Conservation (phyloP, 2,888 invertebrate genomes). For the Leucophora obtusa region DNA sequence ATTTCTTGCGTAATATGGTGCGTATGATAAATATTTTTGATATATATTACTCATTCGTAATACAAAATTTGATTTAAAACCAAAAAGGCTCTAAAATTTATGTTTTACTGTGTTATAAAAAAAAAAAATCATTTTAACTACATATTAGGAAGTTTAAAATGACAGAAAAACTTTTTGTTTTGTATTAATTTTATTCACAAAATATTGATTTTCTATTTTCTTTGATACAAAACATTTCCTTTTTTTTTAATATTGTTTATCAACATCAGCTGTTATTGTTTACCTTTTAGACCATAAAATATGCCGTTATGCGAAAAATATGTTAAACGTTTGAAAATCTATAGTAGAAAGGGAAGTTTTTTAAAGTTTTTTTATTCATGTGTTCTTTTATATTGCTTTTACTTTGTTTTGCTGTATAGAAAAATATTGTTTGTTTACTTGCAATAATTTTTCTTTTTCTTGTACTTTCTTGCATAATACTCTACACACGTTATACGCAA, state of each 20-base stretch:
- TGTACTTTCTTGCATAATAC: slow-evolving; percentile 50
- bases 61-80: no score
- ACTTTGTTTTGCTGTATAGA: not conserved
- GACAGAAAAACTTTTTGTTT: not conserved
- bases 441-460: slow-evolving; percentile 34
- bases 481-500: slow-evolving; percentile 44
- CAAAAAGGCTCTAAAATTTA: no score
- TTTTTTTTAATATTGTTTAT: slow-evolving; percentile 14
- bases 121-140: no score
- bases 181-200: not conserved
- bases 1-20: no score
- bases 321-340: slow-evolving; percentile 45
- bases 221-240: not conserved
- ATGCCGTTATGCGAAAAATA: slow-evolving; percentile 60
- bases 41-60: no score
- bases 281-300: slow-evolving; percentile 56
- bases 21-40: no score
- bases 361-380: slow-evolving; percentile 21
- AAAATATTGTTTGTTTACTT: slow-evolving; percentile 49
- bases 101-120: no score
- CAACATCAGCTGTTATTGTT: slow-evolving; percentile 58
- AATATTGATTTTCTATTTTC: slow-evolving; percentile 2
- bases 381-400: not conserved
- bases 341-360: slow-evolving; percentile 29
- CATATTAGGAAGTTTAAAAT: no score